Evolutionary conservation across 2,113 vertebrate species (phyloP).

Genomic region (Rhombomys opimus): DNA sequence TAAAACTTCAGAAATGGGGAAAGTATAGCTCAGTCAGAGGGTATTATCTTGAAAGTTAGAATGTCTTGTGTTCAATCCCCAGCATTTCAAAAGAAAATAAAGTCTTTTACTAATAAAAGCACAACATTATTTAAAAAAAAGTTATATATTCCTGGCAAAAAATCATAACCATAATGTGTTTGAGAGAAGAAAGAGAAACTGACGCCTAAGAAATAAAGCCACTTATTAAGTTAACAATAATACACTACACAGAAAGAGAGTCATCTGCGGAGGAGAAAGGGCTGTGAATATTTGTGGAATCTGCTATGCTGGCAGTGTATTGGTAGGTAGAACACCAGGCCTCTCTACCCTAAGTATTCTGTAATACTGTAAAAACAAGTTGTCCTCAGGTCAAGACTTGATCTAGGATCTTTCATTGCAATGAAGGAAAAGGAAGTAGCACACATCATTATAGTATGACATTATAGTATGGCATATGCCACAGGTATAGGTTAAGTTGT

Average conservation of each 20-base stretch:
- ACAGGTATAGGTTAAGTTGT: background rate
- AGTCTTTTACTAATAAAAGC: background rate
- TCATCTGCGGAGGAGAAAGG: background rate
- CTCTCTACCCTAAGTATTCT: background rate
- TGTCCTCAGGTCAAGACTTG: background rate
- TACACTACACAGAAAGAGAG: background rate
- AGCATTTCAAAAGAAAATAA: background rate
- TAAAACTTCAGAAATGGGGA: background rate
- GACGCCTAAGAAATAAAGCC: background rate
- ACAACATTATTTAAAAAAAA: background rate
- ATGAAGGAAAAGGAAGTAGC: background rate
- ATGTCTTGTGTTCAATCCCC: background rate
- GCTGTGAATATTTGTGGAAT: background rate
- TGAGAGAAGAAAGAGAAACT: slow-evolving; percentile 5
- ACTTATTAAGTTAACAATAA: slow-evolving; percentile 29
- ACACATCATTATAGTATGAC: background rate
- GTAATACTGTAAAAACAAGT: background rate
- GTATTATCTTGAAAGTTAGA: rapidly evolving
- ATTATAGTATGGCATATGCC: background rate
- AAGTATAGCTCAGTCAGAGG: background rate
- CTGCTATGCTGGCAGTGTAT: background rate
- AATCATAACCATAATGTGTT: background rate
- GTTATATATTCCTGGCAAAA: background rate
- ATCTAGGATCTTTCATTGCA: background rate
- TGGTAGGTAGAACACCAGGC: background rate